Evolutionary conservation across 1,140 invertebrate genomes (phyloP).

Genomic region (Zaprionus capensis): DNA sequence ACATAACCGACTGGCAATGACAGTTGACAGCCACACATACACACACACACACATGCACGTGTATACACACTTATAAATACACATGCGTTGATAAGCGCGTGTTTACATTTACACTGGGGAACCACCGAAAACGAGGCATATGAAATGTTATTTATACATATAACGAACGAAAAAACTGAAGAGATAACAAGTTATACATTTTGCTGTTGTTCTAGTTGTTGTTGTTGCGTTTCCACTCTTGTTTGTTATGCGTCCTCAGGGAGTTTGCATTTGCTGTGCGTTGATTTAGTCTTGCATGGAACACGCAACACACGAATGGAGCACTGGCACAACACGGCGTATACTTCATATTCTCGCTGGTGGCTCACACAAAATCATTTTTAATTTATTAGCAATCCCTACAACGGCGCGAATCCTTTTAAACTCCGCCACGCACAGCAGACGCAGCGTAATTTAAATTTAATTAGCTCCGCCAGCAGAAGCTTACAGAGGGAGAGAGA

Average conservation of each 20-base stretch:
- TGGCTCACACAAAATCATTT: constrained; percentile 58
- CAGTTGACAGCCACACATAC: constrained; percentile 64
- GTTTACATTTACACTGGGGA: constrained; percentile 75
- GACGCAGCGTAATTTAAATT: constrained; percentile 62
- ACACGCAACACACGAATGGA: constrained; percentile 21
- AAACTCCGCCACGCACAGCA: constrained; percentile 26
- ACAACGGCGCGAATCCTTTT: constrained; percentile 36
- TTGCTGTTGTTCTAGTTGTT: constrained; percentile 33
- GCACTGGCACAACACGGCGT: constrained; percentile 19
- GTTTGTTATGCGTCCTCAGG: constrained; percentile 47
- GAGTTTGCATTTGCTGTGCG: constrained; percentile 37
- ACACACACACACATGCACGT: constrained; percentile 9
- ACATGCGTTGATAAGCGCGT: constrained; percentile 62
- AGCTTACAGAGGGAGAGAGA: background rate
- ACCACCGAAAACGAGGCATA: constrained; percentile 52
- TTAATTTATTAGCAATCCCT: constrained; percentile 61
- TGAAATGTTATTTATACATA: constrained; percentile 50
- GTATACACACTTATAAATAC: constrained; percentile 21
- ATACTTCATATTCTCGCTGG: constrained; percentile 44
- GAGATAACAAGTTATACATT: constrained; percentile 76
- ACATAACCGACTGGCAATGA: constrained; percentile 77
- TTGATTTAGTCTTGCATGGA: constrained; percentile 66
- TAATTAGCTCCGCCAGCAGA: constrained; percentile 54
- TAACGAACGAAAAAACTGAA: constrained; percentile 27
- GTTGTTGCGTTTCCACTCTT: constrained; percentile 1